Evolutionary conservation across 1,140 invertebrate species (phyloP), one percentile per base, ranked within the genome.

Genomic region (Lanistes nyassanus): DNA sequence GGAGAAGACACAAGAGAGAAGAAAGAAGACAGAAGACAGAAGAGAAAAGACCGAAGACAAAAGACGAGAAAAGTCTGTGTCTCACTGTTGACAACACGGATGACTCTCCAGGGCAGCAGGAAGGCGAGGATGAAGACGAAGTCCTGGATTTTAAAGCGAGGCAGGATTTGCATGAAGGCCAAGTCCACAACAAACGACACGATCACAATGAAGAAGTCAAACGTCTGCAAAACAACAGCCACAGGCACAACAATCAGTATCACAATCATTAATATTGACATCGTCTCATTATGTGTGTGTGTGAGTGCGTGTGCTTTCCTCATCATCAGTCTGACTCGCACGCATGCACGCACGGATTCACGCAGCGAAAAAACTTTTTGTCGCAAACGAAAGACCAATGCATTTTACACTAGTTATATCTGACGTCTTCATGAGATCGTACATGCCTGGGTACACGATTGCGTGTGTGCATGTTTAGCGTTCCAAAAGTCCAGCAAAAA

Each of bases 11-110:
- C 6, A 7, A 13, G 39, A 13, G 5, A 13, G 5, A 47, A 47
- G 42, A 47, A 47, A 16, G 0, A 47, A 47, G 6, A 42, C 39
- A 6, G 42, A 9, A 42, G 0, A 13, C 13, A 13, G 39, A 7
- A 13, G 39, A 13, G 5, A 13, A 6, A 47, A 47, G 42, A 47
- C 9, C 9, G 0, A 47, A 47, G 6, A 42, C 39, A 6, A 9
- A 47, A 16, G 42, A 47, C 9, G 42, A 2, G 39, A 47, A 47
- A 47, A 47, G 19, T 47, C 9, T 6, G 42, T n/a, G 42, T 83
- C 84, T 82, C 78, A 87, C 85, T 87, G 71, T 87, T 85, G 60
- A 85, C 85, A 23, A 87, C 85, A 64, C 85, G 77, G 39, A 87
- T 87, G 19, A 87, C 85, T 47, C 85, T 80, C 85, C 85, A 87